Conservation (phyloP, 2,797 vertebrate species). For the Myotis vivesi region DNA sequence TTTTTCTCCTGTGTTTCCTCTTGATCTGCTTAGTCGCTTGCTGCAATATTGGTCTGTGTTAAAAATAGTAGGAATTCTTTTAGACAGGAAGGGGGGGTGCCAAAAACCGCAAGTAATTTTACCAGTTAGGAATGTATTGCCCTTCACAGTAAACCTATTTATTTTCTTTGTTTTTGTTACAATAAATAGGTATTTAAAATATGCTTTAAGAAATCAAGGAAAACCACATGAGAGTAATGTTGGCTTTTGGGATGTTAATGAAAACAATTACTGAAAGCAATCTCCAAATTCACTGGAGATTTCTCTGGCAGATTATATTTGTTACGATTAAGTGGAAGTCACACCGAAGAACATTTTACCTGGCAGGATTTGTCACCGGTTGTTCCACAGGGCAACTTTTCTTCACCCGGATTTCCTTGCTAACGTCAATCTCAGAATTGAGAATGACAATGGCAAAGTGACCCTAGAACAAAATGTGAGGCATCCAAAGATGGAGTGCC, state of each 20-base stretch:
- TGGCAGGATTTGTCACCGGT: neutral
- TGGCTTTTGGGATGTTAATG: slow-evolving; percentile 23
- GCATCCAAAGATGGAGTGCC: neutral
- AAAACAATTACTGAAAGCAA: neutral
- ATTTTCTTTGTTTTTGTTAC: neutral
- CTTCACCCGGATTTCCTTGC: neutral
- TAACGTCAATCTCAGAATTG: slow-evolving; percentile 1
- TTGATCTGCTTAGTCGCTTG: neutral
- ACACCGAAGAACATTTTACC: neutral
- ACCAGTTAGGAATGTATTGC: neutral
- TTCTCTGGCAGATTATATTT: neutral
- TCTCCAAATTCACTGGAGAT: neutral
- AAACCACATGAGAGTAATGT: neutral
- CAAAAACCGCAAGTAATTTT: neutral
- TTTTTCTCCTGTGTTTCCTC: slow-evolving; percentile 7
- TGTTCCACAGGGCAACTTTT: neutral
- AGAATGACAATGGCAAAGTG: neutral
- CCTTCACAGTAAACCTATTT: neutral
- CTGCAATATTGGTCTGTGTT: neutral
- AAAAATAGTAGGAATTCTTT: neutral
- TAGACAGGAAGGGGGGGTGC: neutral
- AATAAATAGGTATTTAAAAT: neutral
- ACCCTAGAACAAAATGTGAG: neutral
- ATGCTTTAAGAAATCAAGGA: slow-evolving; percentile 46
- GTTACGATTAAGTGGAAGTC: neutral